Percentiles rank a stretch among this genome's conserved stretches.
These are phyloP conservation scores for Piaya cayana DNA, from an alignment of 2,113 vertebrate species.

Conservation along the genomic window DNA sequence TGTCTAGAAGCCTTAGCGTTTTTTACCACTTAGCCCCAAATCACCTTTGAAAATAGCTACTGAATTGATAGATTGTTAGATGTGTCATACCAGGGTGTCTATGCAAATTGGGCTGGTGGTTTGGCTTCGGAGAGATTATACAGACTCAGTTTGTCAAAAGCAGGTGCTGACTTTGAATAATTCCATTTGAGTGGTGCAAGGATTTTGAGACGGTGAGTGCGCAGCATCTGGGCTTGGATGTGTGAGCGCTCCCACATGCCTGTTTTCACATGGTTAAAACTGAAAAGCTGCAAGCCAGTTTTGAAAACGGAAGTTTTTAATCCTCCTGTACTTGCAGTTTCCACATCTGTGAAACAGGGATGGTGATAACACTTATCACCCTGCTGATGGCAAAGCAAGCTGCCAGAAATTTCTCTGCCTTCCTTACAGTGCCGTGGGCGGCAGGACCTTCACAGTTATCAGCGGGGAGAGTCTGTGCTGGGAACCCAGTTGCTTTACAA, in stretches of 20 bases:
- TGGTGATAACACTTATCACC: not conserved
- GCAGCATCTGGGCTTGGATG: not conserved
- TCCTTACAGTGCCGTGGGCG: not conserved
- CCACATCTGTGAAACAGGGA: not conserved
- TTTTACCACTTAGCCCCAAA: not conserved
- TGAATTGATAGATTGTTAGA: not conserved
- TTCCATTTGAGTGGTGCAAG: not conserved
- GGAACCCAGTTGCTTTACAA: not conserved
- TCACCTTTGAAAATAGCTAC: not conserved
- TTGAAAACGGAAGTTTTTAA: not conserved
- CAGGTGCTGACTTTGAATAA: not conserved
- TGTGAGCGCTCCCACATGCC: not conserved
- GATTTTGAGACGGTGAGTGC: not conserved
- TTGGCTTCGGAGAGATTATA: not conserved
- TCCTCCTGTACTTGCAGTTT: slow-evolving; percentile 4
- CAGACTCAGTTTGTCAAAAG: not conserved
- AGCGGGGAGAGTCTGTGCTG: not conserved
- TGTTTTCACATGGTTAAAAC: not conserved
- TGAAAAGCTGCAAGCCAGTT: not conserved
- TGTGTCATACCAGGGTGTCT: not conserved
- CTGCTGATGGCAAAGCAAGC: not conserved
- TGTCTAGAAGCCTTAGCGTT: not conserved
- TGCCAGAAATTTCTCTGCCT: not conserved
- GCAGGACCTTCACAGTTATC: not conserved
- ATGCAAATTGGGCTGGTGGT: not conserved